Base-by-base conservation (phyloP, 2,888 invertebrate species). In the Caenorhabditis sp. region DNA sequence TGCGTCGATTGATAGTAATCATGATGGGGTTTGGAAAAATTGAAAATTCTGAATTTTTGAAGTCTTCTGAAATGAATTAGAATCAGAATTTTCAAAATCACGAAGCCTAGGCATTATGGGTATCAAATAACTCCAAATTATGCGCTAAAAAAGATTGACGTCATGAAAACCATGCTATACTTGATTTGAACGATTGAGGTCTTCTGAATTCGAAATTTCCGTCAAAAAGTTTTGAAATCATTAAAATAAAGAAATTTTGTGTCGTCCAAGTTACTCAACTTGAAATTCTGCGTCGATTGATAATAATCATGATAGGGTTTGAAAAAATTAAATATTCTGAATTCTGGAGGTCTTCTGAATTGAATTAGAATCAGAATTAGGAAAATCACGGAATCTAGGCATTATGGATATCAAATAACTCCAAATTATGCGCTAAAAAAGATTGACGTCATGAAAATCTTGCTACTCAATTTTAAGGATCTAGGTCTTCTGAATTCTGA, bases 281-380 rank as follows among this genome's bases (percentile, higher is more conserved):
- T n/a, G 5, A 44, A 61, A 44, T 61, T 61, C n/a, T 40, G 40
- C 26, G 53, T 53, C 24, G 53, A 53, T 53, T 53, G 47, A 47
- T 20, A 47, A n/a, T 47, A 47, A 47, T 53, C 26, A 53, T 53
- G 24, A 26, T 24, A 24, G 26, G 4, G 24, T 53, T 24, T 53
- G 53, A 53, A 24, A 18, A 53, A 53, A 11, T 24, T 13, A 4
- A 24, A 9, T 13, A 24, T 4, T 24, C 2, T 24, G 13, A 26
- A 15, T 24, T 53, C 9, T 11, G 13, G 13, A 13, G 40, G 32
- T 9, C 32, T 40, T 13, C 26, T 24, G 53, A 26, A 22, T 6
- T 4, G 32, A 9, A 11, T 13, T 26, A 24, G 26, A 32, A 32
- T n/a, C 18, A 18, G n/a, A 28, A 56, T 1, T 32, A 5, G n/a